phyloP scores from a whole-genome alignment of 2,888 invertebrate genomes.

The Ptychoptera albimana region DNA sequence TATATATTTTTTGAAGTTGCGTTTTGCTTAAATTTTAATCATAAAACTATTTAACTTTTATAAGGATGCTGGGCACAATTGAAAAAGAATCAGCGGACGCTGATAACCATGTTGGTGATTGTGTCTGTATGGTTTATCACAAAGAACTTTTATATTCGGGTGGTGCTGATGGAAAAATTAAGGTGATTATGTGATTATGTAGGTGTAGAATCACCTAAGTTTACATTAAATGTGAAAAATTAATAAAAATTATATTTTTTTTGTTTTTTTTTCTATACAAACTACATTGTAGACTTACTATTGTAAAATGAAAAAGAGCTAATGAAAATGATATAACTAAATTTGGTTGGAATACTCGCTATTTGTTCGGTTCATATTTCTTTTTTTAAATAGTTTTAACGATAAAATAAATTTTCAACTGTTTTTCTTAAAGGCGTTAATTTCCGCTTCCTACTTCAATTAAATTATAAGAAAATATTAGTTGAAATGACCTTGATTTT shows the following conservation, averaged over 20 bases:
- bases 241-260: too few species aligned
- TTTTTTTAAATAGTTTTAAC: too few species aligned
- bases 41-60: too few species aligned
- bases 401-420: too few species aligned
- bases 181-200: slow-evolving; percentile 16
- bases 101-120: slow-evolving; percentile 27
- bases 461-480: too few species aligned
- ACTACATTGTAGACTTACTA: too few species aligned
- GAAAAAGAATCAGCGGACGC: slow-evolving; percentile 13
- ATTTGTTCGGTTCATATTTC: not conserved
- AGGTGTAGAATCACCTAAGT: not conserved
- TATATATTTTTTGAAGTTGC: too few species aligned
- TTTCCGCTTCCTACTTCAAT: too few species aligned
- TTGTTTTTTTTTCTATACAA: too few species aligned
- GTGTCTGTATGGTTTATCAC: slow-evolving; percentile 20
- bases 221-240: not conserved
- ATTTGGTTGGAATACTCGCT: not conserved
- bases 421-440: too few species aligned
- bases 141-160: slow-evolving; percentile 24
- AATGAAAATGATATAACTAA: not conserved
- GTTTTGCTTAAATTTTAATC: too few species aligned
- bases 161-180: slow-evolving; percentile 31
- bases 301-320: not conserved
- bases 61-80: slow-evolving; percentile 15
- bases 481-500: too few species aligned